Evolutionary conservation across 2,888 invertebrate species (phyloP).

Genomic region (Yponomeuta sedellus): DNA sequence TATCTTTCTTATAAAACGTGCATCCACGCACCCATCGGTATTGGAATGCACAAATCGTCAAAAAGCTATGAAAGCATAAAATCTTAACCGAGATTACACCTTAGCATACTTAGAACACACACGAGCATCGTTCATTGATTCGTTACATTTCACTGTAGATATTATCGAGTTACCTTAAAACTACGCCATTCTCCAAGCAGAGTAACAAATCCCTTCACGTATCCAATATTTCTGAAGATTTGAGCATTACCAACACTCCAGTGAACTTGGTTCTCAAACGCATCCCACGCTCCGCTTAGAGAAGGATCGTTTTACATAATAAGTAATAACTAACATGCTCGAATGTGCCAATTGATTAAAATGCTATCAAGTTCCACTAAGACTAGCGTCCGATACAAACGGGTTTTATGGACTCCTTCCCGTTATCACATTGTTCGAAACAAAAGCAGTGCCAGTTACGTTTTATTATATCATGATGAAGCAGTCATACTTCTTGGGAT

Average conservation of each 20-base stretch:
- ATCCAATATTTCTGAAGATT: too few species aligned
- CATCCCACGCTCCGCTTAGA: background rate
- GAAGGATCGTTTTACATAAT: background rate
- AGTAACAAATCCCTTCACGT: background rate
- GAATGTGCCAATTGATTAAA: constrained; percentile 11
- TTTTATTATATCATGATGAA: too few species aligned
- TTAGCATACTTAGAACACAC: constrained; percentile 35
- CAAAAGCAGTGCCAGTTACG: too few species aligned
- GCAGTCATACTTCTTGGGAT: too few species aligned
- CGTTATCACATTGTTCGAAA: too few species aligned
- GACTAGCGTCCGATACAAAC: background rate
- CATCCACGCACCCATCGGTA: constrained; percentile 69
- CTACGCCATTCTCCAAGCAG: background rate
- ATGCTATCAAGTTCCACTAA: background rate
- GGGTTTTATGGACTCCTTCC: background rate
- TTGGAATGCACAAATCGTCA: constrained; percentile 64
- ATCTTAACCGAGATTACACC: constrained; percentile 63
- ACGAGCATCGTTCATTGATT: constrained; percentile 25
- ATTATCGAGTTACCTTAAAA: background rate
- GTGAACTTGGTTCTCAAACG: background rate
- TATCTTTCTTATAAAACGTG: constrained; percentile 14
- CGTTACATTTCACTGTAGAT: background rate
- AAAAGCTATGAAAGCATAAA: constrained; percentile 67
- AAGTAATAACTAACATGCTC: background rate
- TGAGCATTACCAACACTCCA: too few species aligned